Base-by-base conservation (phyloP, 2,797 vertebrate species). In the Eupleurogrammus muticus region DNA sequence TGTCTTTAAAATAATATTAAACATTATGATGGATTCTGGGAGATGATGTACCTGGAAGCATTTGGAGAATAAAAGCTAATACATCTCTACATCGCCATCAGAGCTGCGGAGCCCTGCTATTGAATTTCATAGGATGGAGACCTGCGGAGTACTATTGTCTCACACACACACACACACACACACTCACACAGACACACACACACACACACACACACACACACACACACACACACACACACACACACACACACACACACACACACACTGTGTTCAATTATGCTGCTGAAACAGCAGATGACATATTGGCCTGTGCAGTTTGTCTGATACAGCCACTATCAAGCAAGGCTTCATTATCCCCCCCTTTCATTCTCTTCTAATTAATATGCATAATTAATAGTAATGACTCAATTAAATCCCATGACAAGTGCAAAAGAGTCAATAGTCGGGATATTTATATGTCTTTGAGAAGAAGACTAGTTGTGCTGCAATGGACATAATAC, bases 1-100 rank as follows among this genome's bases (percentile, higher is more conserved):
- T 6, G 23, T 32, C 57, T 66, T 57, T 70, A 46, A 52, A 72
- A 75, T 42, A 56, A 32, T 23, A 70, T 62, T 60, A 62, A 56
- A 32, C 19, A 70, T 58, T 60, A 62, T 21, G 24, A 75, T 79
- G 60, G 68, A 64, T 72, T 62, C 32, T 13, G 12, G 40, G 14
- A 61, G 52, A 50, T 72, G 24, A 58, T 63, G 61, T 12, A 46
- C 36, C 20, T 28, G 48, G 59, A 23, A 59, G 59, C 51, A 57
- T 66, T 62, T 66, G 19, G 8, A 58, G 44, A 65, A 64, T 19
- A 57, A 56, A 66, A 58, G 38, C 52, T 64, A 17, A 66, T 44
- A 52, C 19, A 56, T 64, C 38, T 62, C 28, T 67, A 58, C n/a
- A 49, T 36, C 13, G 17, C 56, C 66, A 36, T 64, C 24, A 36